Percentiles rank a stretch among this genome's conserved stretches.
These are phyloP conservation scores for Decapterus maruadsi DNA, from an alignment of 2,797 vertebrate species.

Conservation along the genomic window DNA sequence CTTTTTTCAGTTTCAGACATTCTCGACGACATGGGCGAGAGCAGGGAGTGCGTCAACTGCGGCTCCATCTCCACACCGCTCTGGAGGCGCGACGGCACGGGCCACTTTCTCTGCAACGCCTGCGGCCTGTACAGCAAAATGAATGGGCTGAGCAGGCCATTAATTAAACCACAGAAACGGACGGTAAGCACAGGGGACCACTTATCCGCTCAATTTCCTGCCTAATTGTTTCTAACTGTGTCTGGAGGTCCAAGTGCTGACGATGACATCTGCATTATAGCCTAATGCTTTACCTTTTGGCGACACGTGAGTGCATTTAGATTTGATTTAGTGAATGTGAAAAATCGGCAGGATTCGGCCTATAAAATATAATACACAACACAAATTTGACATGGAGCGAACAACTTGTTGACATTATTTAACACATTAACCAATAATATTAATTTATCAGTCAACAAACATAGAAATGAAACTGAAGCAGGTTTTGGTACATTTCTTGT, in stretches of 20 bases:
- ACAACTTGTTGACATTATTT: background rate
- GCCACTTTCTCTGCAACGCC: conserved; percentile 98
- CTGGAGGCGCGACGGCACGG: conserved; percentile 98
- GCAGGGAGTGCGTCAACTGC: conserved; percentile 98
- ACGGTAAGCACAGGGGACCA: conserved; percentile 88
- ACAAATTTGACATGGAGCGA: background rate
- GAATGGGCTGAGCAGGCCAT: conserved; percentile 97
- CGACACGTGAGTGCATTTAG: background rate
- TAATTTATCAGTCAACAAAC: background rate
- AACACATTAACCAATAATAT: background rate
- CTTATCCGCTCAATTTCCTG: conserved; percentile 71
- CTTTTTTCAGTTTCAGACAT: conserved; percentile 85
- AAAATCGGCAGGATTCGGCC: too few relatives aligned
- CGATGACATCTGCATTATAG: conserved; percentile 23
- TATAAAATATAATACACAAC: background rate
- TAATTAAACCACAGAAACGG: conserved; percentile 98
- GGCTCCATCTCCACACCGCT: conserved; percentile 98
- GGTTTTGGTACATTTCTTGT: background rate
- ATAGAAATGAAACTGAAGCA: background rate
- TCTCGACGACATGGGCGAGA: conserved; percentile 95
- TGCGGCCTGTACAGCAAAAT: conserved; percentile 99
- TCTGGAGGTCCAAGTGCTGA: conserved; percentile 51
- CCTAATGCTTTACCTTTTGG: background rate
- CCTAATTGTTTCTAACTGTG: conserved; percentile 68
- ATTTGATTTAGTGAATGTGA: background rate